Evolutionary conservation across 2,888 invertebrate species (phyloP).

Genomic region (Drosophila borealis): DNA sequence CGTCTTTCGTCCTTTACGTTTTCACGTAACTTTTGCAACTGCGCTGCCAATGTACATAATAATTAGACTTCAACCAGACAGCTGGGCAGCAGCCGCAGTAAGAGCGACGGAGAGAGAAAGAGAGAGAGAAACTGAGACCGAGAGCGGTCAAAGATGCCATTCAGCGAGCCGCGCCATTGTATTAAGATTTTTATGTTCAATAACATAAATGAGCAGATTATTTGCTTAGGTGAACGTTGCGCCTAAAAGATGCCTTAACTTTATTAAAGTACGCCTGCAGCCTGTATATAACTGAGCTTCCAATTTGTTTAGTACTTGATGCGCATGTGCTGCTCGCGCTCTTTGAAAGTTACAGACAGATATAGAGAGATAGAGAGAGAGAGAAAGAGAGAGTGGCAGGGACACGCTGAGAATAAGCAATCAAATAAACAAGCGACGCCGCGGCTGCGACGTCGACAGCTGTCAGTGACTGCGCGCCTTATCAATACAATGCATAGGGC

Average conservation of each 20-base stretch:
- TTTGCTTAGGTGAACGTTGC: not conserved
- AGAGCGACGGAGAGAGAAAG: slow-evolving; percentile 11
- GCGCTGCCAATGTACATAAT: slow-evolving; percentile 68
- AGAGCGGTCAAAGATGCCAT: slow-evolving; percentile 25
- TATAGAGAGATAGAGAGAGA: not conserved
- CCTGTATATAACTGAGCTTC: slow-evolving; percentile 16
- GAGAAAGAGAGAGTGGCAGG: slow-evolving; percentile 7
- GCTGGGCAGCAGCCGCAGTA: slow-evolving; percentile 52
- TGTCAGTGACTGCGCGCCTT: slow-evolving; percentile 58
- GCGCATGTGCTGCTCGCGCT: slow-evolving; percentile 35
- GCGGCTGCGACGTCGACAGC: slow-evolving; percentile 56
- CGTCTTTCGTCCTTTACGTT: slow-evolving; percentile 66
- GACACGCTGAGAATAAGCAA: slow-evolving; percentile 24
- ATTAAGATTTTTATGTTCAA: not conserved
- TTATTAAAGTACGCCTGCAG: slow-evolving; percentile 5
- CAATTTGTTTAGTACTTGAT: slow-evolving; percentile 19
- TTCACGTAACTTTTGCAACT: slow-evolving; percentile 78
- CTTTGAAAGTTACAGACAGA: not conserved
- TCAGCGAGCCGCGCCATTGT: not conserved
- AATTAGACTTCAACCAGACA: slow-evolving; percentile 58
- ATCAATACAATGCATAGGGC: slow-evolving; percentile 56
- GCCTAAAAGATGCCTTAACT: slow-evolving; percentile 47
- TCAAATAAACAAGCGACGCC: slow-evolving; percentile 58
- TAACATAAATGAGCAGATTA: slow-evolving; percentile 1
- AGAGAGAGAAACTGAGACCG: slow-evolving; percentile 20